Base-by-base conservation (phyloP, 64 coral and sea anemone species). In the Pocillopora verrucosa region DNA sequence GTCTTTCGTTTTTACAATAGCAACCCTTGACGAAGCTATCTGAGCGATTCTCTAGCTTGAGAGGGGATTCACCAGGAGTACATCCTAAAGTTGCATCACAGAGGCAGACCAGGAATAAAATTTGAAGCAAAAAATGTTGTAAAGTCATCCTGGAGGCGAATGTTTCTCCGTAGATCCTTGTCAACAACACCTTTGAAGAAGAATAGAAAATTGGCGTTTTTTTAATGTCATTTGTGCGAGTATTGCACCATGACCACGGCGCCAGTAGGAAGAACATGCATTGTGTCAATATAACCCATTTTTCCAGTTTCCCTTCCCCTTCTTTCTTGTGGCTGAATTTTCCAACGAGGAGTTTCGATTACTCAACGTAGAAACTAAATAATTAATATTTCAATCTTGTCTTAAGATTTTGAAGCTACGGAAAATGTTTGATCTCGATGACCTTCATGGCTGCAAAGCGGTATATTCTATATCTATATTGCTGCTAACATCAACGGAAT, bases 1-100 rank as follows among this genome's bases (percentile, higher is more conserved):
- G 17, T 25, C 36, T 85, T 41, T 72, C 51, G 65, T 85, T 85
- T 41, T 72, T 11, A 58, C 22, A 51, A 34, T 85, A 85, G 20
- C 82, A 85, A 5, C 82, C 82, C 36, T 85, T 85, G 11, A 85
- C 11, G 20, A 51, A 38, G 13, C 63, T 72, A 25, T 67, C 10
- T n/a, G 82, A 85, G 22, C 65, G 65, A 72, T 85, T 72, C 37
- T 85, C 65, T 56, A 85, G 16, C 82, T 72, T 72, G 11, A 85
- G 82, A 56, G 41, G 41, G 41, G 45, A 70, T 72, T 85, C 20
- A 9, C 5, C 26, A 14, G 36, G 20, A 11, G 20, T 12, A 38
- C 45, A 25, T 56, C 11, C 16, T 68, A 14, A 57, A 0, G 57
- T 58, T 10, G 11, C 65, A 15, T 56, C 19, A 45, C 37, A 72